Evolutionary conservation across 2,113 vertebrate species (phyloP), one percentile per base, ranked within the genome.

Genomic region (Lucifuga dentata): DNA sequence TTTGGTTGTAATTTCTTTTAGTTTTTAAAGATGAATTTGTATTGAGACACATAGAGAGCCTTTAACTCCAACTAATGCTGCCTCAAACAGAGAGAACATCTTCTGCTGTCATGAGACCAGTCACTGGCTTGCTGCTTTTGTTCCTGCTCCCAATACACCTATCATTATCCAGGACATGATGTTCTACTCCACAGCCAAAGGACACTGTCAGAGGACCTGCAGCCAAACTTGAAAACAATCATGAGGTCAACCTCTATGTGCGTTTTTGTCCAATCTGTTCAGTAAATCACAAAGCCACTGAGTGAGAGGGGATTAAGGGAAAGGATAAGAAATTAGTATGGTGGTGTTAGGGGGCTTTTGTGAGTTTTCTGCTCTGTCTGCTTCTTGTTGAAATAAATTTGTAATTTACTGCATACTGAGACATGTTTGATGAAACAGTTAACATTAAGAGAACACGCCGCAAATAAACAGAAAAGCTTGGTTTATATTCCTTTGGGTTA

Each of bases 111-210:
- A 72, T 29, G 23, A 71, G 15, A 78, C 40, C 21, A 33, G 43
- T 36, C 12, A 0, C 48, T 36, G 56, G 8, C 33, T 35, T 23
- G 11, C 35, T 35, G 23, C 45, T 53, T 33, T 40, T 73, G 43
- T 49, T n/a, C 33, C 66, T 21, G 36, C 38, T 41, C 8, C 55
- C 15, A 16, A 15, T 41, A 17, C 60, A 39, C 26, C 55, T 73
- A 41, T 77, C 23, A 53, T 71, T 68, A 79, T 82, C 67, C 73
- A 87, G 89, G 75, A 81, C 89, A 76, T 56, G 59, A 61, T 89
- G 87, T 90, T 79, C 24, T 23, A 32, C 29, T 32, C 89, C 76
- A 68, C 45, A 51, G 41, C 19, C 60, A 61, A 68, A 66, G 68
- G 55, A 69, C 68, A 71, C n/a, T 43, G 40, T 74, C 77, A 68